Conservation (phyloP, 1,140 invertebrate species). For the Thereuonema tuberculata region DNA sequence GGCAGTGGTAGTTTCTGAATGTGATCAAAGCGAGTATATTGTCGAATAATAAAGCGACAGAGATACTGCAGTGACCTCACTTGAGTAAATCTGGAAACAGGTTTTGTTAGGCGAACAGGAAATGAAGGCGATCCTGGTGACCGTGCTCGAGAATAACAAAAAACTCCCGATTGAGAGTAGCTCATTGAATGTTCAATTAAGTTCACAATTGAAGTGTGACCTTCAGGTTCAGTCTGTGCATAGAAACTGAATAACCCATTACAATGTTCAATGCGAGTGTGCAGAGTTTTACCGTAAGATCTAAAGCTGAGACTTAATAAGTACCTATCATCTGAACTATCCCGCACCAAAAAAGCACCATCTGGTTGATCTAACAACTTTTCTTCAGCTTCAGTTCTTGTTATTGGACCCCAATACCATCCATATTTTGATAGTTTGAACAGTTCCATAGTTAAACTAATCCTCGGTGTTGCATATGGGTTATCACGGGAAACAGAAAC, state of each 20-base stretch:
- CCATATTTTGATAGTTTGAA: conserved; percentile 44
- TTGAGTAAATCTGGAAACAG: conserved; percentile 56
- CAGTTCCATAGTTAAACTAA: conserved; percentile 38
- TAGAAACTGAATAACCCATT: conserved; percentile 51
- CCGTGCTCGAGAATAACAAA: conserved; percentile 52
- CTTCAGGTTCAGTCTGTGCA: conserved; percentile 46
- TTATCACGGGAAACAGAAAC: no score
- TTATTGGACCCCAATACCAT: conserved; percentile 53
- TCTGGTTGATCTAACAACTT: conserved; percentile 52
- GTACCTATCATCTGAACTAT: conserved; percentile 55
- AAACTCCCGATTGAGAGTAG: conserved; percentile 50
- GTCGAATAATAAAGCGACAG: conserved; percentile 59
- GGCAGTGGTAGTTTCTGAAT: conserved; percentile 57
- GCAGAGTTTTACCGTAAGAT: conserved; percentile 54
- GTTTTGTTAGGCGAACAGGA: conserved; percentile 57
- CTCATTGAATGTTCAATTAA: conserved; percentile 54
- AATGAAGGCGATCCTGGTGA: conserved; percentile 50
- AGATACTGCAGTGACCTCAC: conserved; percentile 57
- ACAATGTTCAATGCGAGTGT: conserved; percentile 51
- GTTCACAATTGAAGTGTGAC: conserved; percentile 49
- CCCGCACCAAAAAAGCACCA: conserved; percentile 60
- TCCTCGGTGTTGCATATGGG: not conserved
- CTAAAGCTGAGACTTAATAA: conserved; percentile 56
- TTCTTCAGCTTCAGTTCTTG: conserved; percentile 44
- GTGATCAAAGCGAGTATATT: conserved; percentile 52